Evolutionary conservation across 2,797 vertebrate species (phyloP).

Genomic region (Xiphophorus birchmanni): DNA sequence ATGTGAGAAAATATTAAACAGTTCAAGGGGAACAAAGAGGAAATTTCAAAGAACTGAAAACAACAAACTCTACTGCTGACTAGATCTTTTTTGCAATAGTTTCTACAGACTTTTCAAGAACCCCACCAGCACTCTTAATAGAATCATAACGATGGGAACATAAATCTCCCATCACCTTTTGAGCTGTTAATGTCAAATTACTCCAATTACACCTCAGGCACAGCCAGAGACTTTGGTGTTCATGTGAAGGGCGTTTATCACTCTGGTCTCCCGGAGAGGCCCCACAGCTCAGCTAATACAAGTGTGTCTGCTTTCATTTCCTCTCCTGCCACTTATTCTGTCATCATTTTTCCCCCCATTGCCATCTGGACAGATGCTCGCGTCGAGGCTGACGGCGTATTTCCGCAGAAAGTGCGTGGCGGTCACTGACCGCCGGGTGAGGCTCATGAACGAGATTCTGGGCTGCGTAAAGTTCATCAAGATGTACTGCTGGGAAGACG

Average conservation of each 20-base stretch:
- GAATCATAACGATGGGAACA: conserved; percentile 35
- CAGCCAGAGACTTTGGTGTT: conserved; percentile 46
- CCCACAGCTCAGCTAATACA: conserved; percentile 60
- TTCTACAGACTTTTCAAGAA: conserved; percentile 36
- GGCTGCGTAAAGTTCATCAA: conserved; percentile 88
- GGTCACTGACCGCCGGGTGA: conserved; percentile 84
- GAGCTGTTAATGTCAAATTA: conserved; percentile 55
- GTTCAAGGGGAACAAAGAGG: not conserved
- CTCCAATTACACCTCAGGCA: conserved; percentile 38
- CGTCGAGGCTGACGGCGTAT: conserved; percentile 84
- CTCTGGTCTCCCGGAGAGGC: conserved; percentile 49
- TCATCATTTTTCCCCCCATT: conserved; percentile 57
- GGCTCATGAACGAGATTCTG: conserved; percentile 88
- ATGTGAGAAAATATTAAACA: not conserved
- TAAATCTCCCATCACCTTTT: conserved; percentile 55
- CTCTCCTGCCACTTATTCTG: conserved; percentile 66
- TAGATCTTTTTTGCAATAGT: conserved; percentile 1
- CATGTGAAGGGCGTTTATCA: conserved; percentile 68
- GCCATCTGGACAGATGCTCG: conserved; percentile 80
- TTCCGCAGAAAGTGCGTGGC: conserved; percentile 84
- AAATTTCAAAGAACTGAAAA: not conserved
- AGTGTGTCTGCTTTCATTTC: conserved; percentile 80
- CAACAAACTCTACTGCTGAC: not conserved
- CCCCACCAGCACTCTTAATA: conserved; percentile 40
- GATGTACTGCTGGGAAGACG: conserved; percentile 88